Percentiles rank a stretch among this genome's conserved stretches.
phyloP scores from a whole-genome alignment of 2,797 vertebrate genomes.

The Sylvilagus floridanus region DNA sequence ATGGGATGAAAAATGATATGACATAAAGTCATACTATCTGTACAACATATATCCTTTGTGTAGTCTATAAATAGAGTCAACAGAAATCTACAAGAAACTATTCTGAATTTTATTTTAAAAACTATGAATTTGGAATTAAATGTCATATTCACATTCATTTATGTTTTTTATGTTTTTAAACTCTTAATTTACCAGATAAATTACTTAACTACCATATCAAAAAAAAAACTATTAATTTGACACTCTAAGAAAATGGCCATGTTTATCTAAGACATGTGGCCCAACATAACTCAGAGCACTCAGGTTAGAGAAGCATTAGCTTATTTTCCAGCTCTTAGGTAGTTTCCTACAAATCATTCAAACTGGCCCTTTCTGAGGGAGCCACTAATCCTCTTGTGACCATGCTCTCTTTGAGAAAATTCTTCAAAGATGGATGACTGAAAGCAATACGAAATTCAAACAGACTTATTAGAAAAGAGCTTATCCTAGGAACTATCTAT shows the following conservation, averaged over 20 bases:
- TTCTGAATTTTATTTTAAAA: conserved; percentile 39
- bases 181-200: neutral
- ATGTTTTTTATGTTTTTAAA: neutral
- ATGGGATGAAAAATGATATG: neutral
- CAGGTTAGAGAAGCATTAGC: neutral
- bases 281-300: neutral
- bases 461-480: neutral
- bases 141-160: neutral
- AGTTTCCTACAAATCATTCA: neutral
- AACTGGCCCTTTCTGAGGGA: neutral
- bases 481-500: neutral
- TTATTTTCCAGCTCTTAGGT: neutral
- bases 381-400: neutral
- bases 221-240: neutral
- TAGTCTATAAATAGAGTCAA: neutral
- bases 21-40: conserved; percentile 9
- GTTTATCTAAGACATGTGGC: neutral
- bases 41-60: neutral
- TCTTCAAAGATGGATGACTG: neutral
- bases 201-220: neutral
- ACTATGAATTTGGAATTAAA: neutral
- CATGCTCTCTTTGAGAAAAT: neutral
- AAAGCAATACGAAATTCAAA: neutral
- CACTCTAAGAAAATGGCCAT: neutral
- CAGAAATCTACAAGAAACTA: neutral